Evolutionary conservation across 2,888 invertebrate genomes (phyloP), one percentile per base, ranked within the genome.

Genomic region (Drosophila kanekoi): DNA sequence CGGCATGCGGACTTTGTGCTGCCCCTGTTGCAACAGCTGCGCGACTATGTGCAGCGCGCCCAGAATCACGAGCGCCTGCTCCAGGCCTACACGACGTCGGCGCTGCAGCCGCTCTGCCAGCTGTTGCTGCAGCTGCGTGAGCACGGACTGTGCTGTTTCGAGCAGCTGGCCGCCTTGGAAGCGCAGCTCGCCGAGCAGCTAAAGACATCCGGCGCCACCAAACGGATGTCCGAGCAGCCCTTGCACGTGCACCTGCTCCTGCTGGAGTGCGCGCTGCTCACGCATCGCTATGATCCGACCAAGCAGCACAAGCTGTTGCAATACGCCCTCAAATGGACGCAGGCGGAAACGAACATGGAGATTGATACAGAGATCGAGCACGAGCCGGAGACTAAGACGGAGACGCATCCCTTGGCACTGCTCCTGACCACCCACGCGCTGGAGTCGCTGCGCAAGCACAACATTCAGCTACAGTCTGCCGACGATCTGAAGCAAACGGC

Each of bases 371-470:
- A 16, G 4, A 16, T 2, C 16, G 16, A 18, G n/a, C 10, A 13
- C 8, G 23, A 32, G n/a, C 4, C 32, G 14, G 0, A 33, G 37
- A 11, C 16, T 3, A 3, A 33, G 1, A 14, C 6, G 3, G 14
- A 0, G 14, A 33, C 8, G n/a, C 65, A 73, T 20, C 4, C n/a
- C 4, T 3, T 18, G 3, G 6, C 53, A 0, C 53, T 92, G 3
- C 71, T 79, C 0, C 37, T 81, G 3, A 70, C 70, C 2, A 83
- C 86, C 0, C 88, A 88, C 43, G 67, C 79, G 0, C 11, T 92
- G 43, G 85, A 90, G 47, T 75, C 91, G 61, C 63, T 92, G 28
- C 79, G 84, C 10, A 91, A 90, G 33, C 89, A 92, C 56, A 88
- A 90, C 48, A 82, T 92, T 0, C 65, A 65, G 3, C 28, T 91